Evolutionary conservation across 2,888 invertebrate species (phyloP), one percentile per base, ranked within the genome.

Genomic region (Heliconius aoede): DNA sequence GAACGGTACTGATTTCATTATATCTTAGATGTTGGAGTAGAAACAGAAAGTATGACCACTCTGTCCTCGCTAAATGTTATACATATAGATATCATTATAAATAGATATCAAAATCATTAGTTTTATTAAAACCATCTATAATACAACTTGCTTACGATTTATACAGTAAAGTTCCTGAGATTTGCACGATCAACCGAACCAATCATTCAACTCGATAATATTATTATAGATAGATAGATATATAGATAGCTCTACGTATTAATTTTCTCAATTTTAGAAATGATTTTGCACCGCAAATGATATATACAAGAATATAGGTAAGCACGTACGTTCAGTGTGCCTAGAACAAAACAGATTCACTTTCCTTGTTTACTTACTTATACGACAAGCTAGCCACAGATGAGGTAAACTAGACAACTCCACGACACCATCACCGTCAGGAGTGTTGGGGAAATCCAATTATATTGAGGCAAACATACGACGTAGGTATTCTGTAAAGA

Each of bases 321-420:
- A 0, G 46, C 15, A 46, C 18, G 30, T 18, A 30, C 21, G 21
- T 18, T 62, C n/a, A n/a, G n/a, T n/a, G 21, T 62, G 21, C 3
- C 30, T 21, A 1, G 3, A 21, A 21, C 30, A 62, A 21, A 62
- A 62, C 62, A 30, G 8, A 9, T n/a, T 36, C n/a, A 65, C 36
- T 65, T 65, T 65, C 64, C 64, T 65, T 65, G 36, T 65, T 65
- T 65, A 24, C 36, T 15, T 65, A 24, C 7, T 32, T 32, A 21
- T n/a, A 62, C 64, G n/a, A n/a, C 21, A 18, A 32, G 4, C 11
- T 36, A 36, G 24, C 15, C 21, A 65, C 65, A 65, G 5, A 30
- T 62, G 30, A 62, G 62, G 62, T 62, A 62, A 62, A 30, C 30
- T 30, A 21, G 62, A 62, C 62, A 62, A 62, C 30, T n/a, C 30